phyloP scores from a whole-genome alignment of 2,113 vertebrate genomes.

The Catharus fuscescens region DNA sequence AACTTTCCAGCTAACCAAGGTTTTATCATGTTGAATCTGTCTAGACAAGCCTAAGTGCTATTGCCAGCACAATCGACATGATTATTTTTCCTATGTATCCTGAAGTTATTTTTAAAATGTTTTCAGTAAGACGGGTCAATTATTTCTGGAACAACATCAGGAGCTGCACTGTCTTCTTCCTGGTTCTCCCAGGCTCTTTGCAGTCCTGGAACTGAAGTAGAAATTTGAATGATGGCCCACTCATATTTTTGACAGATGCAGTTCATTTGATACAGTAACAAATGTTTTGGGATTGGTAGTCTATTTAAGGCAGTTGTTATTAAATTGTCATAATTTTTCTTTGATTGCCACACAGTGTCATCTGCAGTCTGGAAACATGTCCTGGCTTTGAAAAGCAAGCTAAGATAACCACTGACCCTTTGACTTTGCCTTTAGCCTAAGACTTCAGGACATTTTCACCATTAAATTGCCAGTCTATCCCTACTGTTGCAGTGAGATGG shows the following conservation, averaged over 20 bases:
- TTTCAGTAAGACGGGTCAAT: neutral
- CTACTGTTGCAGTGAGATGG: neutral
- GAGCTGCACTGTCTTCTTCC: neutral
- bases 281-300: neutral
- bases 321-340: constrained; percentile 23
- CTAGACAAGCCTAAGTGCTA: neutral
- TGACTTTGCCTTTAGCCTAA: neutral
- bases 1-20: neutral
- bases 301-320: neutral
- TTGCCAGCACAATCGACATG: neutral
- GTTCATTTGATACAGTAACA: neutral
- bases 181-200: neutral
- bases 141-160: neutral
- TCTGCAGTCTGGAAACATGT: neutral
- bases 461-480: neutral
- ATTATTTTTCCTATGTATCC: neutral
- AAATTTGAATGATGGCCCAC: neutral
- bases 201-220: neutral
- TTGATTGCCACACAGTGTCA: neutral
- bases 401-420: neutral
- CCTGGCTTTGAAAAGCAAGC: neutral
- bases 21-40: neutral
- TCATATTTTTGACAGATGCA: constrained; percentile 26
- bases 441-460: neutral
- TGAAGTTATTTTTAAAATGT: constrained; percentile 24